These are phyloP conservation scores for Drosophila repletoides DNA, from an alignment of 1,140 invertebrate species.

Conservation along the genomic window DNA sequence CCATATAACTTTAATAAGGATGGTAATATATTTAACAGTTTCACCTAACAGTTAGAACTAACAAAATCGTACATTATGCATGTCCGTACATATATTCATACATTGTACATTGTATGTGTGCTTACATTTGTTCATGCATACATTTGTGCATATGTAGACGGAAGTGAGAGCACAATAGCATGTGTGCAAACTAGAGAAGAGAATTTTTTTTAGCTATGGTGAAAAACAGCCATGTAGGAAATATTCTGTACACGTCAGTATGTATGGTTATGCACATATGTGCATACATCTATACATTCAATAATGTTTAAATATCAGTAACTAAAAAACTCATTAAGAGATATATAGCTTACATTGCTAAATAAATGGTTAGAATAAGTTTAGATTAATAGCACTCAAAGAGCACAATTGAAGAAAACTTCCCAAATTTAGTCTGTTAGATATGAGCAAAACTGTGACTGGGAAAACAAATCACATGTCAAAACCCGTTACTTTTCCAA, in stretches of 20 bases:
- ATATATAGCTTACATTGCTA: too few species aligned
- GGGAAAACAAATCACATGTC: too few species aligned
- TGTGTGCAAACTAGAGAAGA: conserved; percentile 20
- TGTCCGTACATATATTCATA: too few species aligned
- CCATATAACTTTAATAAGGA: neutral
- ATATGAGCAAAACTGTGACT: conserved; percentile 6
- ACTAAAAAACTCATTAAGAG: too few species aligned
- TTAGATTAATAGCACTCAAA: neutral
- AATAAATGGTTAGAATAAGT: too few species aligned
- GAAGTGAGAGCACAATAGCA: conserved; percentile 34
- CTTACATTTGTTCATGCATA: neutral
- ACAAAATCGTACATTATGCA: neutral
- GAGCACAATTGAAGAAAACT: neutral
- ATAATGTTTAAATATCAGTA: too few species aligned
- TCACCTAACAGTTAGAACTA: neutral
- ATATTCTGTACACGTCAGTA: conserved; percentile 25
- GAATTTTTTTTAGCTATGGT: conserved; percentile 22
- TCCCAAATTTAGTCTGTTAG: too few species aligned
- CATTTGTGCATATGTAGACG: conserved; percentile 19
- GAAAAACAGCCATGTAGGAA: conserved; percentile 24
- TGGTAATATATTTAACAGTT: neutral
- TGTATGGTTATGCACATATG: neutral
- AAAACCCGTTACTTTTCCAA: too few species aligned
- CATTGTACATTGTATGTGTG: neutral
- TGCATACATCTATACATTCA: neutral